These are phyloP conservation scores for Pollenia angustigena DNA, from an alignment of 2,888 invertebrate genomes.

Conservation along the genomic window DNA sequence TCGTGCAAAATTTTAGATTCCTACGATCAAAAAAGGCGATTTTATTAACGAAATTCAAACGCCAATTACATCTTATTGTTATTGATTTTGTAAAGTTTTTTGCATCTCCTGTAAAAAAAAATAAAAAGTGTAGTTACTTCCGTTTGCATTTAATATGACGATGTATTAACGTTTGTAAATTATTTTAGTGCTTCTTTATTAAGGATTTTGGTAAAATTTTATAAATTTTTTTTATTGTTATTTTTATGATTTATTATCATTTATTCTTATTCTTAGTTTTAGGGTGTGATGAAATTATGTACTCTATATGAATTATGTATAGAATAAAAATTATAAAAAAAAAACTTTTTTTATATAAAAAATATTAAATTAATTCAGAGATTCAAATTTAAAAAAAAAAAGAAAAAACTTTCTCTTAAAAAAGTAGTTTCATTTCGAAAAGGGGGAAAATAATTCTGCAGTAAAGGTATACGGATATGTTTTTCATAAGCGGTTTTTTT, in stretches of 20 bases:
- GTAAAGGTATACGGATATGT: no score
- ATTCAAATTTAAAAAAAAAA: neutral
- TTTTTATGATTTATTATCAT: conserved; percentile 32
- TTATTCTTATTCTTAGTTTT: conserved; percentile 48
- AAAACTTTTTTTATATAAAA: conserved; percentile 15
- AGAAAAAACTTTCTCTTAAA: neutral
- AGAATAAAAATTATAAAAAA: conserved; percentile 19
- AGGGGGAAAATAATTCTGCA: no score
- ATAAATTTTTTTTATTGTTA: conserved; percentile 42
- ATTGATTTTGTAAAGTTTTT: no score
- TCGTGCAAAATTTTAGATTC: no score
- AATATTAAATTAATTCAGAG: neutral
- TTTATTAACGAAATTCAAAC: no score
- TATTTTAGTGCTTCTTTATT: conserved; percentile 24
- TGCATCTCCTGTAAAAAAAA: no score
- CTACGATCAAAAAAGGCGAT: no score
- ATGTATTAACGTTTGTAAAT: conserved; percentile 5
- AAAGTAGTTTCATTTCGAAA: neutral
- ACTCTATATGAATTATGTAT: conserved; percentile 50
- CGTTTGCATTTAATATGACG: no score
- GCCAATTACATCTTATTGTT: no score
- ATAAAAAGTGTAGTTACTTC: no score
- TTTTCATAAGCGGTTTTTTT: no score
- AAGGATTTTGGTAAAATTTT: conserved; percentile 53
- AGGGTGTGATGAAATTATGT: conserved; percentile 70